These are phyloP conservation scores for Heterochromis multidens DNA, from an alignment of 2,113 vertebrate genomes.

Conservation along the genomic window DNA sequence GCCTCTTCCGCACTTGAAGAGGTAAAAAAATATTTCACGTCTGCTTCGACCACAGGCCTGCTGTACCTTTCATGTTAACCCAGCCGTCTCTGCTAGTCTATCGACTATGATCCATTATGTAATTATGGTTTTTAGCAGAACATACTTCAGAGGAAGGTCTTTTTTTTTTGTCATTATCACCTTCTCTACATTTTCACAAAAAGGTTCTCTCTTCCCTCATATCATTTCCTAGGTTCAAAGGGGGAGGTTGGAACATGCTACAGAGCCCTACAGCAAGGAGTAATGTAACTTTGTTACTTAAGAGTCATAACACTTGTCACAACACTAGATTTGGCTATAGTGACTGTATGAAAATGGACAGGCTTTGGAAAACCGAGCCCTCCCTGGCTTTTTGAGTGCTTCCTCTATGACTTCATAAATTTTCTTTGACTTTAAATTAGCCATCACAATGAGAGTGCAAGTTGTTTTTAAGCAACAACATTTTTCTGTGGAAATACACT, in stretches of 20 bases:
- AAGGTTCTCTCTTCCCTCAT: not conserved
- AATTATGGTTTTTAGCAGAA: not conserved
- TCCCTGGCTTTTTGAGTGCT: not conserved
- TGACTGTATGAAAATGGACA: not conserved
- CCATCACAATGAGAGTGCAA: not conserved
- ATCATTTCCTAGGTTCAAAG: not conserved
- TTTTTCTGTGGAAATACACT: not conserved
- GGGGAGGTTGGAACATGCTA: not conserved
- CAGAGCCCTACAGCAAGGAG: not conserved
- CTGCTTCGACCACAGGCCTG: slow-evolving; percentile 43
- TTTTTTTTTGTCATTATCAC: not conserved
- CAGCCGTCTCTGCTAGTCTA: not conserved
- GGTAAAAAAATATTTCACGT: slow-evolving; percentile 68
- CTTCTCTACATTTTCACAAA: not conserved
- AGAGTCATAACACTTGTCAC: slow-evolving; percentile 19
- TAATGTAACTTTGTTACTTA: not conserved
- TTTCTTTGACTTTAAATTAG: not conserved
- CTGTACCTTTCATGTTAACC: slow-evolving; percentile 34
- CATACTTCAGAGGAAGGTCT: too few species aligned
- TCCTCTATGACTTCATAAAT: not conserved
- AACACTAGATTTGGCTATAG: not conserved
- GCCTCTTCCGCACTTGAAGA: slow-evolving; percentile 40
- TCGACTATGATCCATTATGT: slow-evolving; percentile 9
- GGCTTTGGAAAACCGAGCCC: not conserved
- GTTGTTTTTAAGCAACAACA: not conserved